Conservation (phyloP, 2,113 vertebrate genomes). For the Melanostigma gelatinosum region DNA sequence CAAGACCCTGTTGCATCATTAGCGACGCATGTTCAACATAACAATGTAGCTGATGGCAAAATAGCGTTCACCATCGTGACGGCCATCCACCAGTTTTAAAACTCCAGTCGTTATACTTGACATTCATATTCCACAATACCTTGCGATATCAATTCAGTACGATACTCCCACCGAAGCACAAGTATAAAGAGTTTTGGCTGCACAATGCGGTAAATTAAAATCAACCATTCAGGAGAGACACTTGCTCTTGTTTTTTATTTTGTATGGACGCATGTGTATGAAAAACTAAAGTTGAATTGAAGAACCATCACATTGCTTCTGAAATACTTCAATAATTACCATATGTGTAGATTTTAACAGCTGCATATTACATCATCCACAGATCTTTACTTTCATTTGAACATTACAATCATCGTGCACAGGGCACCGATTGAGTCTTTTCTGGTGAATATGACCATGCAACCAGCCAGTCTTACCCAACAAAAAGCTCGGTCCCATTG, state of each 20-base stretch:
- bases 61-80: neutral
- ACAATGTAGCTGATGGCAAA: neutral
- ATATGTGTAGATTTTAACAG: neutral
- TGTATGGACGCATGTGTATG: neutral
- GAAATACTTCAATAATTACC: neutral
- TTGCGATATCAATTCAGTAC: neutral
- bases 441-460: neutral
- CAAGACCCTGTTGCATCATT: neutral
- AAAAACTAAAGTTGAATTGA: too few relatives aligned
- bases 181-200: neutral
- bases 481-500: neutral
- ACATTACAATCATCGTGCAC: neutral
- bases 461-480: neutral
- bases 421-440: neutral
- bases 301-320: neutral
- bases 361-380: neutral
- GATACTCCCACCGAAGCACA: neutral
- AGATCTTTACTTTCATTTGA: neutral
- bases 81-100: neutral
- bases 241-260: neutral
- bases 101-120: neutral
- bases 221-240: neutral
- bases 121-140: neutral
- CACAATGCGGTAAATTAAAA: neutral
- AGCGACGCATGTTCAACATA: neutral